These are phyloP conservation scores for Acrossocheilus wenchowensis DNA, from an alignment of 2,797 vertebrate species.

Conservation along the genomic window DNA sequence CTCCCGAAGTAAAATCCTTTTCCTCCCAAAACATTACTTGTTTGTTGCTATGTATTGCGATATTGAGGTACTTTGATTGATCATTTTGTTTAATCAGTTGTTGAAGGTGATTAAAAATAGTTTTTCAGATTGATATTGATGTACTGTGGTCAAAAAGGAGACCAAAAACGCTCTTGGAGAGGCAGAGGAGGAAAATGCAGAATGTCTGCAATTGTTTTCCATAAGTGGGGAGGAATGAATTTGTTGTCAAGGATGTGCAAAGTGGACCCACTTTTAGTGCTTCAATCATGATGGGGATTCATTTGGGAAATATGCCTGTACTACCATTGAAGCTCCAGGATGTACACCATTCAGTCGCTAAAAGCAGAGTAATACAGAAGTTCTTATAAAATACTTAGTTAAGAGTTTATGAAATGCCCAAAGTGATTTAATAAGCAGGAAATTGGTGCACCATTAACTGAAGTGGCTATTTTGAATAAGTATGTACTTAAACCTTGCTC, in stretches of 20 bases:
- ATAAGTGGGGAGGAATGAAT: slow-evolving; percentile 21
- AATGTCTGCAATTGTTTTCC: slow-evolving; percentile 31
- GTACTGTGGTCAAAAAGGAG: background rate
- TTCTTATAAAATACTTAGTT: slow-evolving; percentile 36
- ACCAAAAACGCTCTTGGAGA: slow-evolving; percentile 15
- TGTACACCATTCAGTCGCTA: background rate
- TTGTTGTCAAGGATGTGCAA: slow-evolving; percentile 33
- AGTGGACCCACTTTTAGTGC: slow-evolving; percentile 10
- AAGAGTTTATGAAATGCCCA: slow-evolving; percentile 25
- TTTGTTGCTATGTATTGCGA: background rate
- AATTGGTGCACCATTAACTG: slow-evolving; percentile 15
- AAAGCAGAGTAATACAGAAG: slow-evolving; percentile 15
- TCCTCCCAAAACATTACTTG: background rate
- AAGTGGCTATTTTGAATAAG: slow-evolving; percentile 24
- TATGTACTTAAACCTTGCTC: slow-evolving; percentile 10
- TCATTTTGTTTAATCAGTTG: background rate
- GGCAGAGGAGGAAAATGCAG: background rate
- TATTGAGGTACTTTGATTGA: background rate
- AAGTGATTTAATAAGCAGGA: slow-evolving; percentile 22
- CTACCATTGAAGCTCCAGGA: background rate
- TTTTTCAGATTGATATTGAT: background rate
- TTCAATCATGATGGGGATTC: slow-evolving; percentile 17
- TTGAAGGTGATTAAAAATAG: background rate
- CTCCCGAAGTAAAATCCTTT: background rate
- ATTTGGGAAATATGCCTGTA: slow-evolving; percentile 21